Base-by-base conservation (phyloP, 2,888 invertebrate genomes). In the Caenorhabditis sp. region DNA sequence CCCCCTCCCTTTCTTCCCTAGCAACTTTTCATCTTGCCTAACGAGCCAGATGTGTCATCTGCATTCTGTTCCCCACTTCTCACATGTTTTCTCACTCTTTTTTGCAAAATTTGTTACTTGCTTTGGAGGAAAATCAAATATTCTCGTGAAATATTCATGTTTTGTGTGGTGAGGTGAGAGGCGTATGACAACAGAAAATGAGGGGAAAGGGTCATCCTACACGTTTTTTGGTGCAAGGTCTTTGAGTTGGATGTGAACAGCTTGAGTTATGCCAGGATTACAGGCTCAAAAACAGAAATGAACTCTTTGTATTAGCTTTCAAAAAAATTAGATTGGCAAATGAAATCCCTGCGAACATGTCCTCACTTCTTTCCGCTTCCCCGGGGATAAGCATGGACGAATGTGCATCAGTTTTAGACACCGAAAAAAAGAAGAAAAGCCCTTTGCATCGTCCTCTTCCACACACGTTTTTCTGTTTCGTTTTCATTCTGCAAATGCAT, bases 401-500 rank as follows among this genome's bases (percentile, higher is more conserved):
- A 58, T 32, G 50, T 17, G 15, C 50, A 50, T 70, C 70, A 70
- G 53, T 68, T 58, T 58, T 50, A 52, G 52, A 45, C 41, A 58
- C 53, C 35, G 37, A 56, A 45, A 56, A 48, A 41, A 24, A 27
- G 7, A 35, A 46, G 15, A 37, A 37, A 24, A 13, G 46, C 37
- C 22, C 30, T 32, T 37, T n/a, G n/a, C n/a, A n/a, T n/a, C 35
- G 35, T 9, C 35, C 13, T 30, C 30, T 7, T 30, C 30, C 30
- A 5, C 30, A 5, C 9, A 43, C 53, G 32, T 45, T 27, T 56
- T 48, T 43, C 46, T 66, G 48, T 65, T 63, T 46, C 56, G 56
- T 70, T 59, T 61, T 70, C 70, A 70, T 70, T 70, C 59, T 59
- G 59, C 59, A 52, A 70, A 70, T 70, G 59, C 70, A 70, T 70